phyloP scores from a whole-genome alignment of 2,888 invertebrate species.

The Drosophila diplacantha region DNA sequence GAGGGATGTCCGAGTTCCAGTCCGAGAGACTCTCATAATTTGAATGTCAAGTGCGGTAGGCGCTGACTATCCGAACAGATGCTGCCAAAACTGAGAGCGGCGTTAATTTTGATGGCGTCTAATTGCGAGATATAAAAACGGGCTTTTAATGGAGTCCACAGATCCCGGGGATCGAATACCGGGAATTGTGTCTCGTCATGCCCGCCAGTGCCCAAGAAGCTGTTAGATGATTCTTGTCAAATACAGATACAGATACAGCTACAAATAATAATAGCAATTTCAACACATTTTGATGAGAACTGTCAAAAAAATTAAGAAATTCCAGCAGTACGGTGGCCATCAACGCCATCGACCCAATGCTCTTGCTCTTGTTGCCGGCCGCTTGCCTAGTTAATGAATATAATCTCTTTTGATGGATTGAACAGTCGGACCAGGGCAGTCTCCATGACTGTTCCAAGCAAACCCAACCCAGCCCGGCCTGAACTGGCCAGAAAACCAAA shows the following conservation, averaged over 20 bases:
- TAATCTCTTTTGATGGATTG: constrained; percentile 74
- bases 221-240: constrained; percentile 60
- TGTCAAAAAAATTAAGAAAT: constrained; percentile 69
- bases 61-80: constrained; percentile 55
- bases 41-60: constrained; percentile 57
- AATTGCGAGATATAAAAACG: constrained; percentile 54
- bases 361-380: constrained; percentile 21
- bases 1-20: constrained; percentile 18
- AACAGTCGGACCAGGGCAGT: constrained; percentile 43
- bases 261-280: constrained; percentile 62
- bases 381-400: constrained; percentile 64
- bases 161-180: constrained; percentile 36
- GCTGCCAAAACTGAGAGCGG: constrained; percentile 44
- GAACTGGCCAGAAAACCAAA: constrained; percentile 26
- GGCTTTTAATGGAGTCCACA: constrained; percentile 63
- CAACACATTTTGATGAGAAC: constrained; percentile 71
- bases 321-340: constrained; percentile 58
- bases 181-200: constrained; percentile 60
- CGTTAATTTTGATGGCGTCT: constrained; percentile 53
- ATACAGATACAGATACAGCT: constrained; percentile 22
- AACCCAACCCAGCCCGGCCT: constrained; percentile 12
- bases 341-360: constrained; percentile 30
- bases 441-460: neutral
- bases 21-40: constrained; percentile 25
- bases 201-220: constrained; percentile 33